Base-by-base conservation (phyloP, 2,797 vertebrate genomes). In the Chaunax sp. region DNA sequence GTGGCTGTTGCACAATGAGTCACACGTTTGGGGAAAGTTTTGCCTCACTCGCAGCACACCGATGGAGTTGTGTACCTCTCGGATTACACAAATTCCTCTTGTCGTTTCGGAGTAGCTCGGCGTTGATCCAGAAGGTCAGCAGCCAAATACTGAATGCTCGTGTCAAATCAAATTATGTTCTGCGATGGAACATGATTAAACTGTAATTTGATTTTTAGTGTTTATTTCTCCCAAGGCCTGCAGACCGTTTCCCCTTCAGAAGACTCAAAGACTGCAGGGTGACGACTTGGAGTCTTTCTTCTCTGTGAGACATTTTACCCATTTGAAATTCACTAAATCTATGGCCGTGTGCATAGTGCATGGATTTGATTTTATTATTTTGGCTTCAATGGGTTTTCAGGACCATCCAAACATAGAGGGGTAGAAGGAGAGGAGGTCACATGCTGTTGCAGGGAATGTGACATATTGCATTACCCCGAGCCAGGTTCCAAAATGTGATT, bases 251-350 rank as follows among this genome's bases (percentile, higher is more conserved):
- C 50, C n/a, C 44, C 13, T 26, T 79, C 68, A 71, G 60, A 69
- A 61, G 78, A 40, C 56, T 41, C 44, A 41, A 38, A 73, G 72
- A 80, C 37, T 82, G 86, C 77, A 85, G 86, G 65, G 62, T 70
- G 69, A 67, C 61, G 68, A 77, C 66, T 30, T 38, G 55, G 40
- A 58, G 74, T 60, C 49, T 83, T 80, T 82, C 65, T 75, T 82
- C 51, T 60, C 62, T 67, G 64, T 77, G 77, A 78, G 77, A 64
- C 64, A 78, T 77, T 72, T 74, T 38, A 28, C 55, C 63, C 68
- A 63, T 87, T 82, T 82, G 58, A 87, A 87, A 83, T 83, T 71
- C 73, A 72, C 68, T 26, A 76, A 86, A 89, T 86, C 82, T 79
- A 56, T 74, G 69, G 61, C 76, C 14, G 25, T 79, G 83, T 87